Evolutionary conservation across 2,888 invertebrate species (phyloP).

Genomic region (Tethea ocularis): DNA sequence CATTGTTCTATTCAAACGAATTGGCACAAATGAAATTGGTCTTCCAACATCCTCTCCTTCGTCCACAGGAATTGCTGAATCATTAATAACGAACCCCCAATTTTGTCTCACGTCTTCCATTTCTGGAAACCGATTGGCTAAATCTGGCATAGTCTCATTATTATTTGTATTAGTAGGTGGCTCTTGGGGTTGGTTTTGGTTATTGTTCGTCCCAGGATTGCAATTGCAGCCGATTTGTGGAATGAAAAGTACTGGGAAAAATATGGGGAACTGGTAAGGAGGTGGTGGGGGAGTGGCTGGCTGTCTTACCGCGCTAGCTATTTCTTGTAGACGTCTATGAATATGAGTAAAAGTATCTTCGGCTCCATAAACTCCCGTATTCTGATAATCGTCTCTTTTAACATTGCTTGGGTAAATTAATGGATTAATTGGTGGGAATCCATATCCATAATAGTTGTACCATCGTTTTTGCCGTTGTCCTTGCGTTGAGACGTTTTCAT

Average conservation of each 20-base stretch:
- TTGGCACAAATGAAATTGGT: constrained; percentile 61
- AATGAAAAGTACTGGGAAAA: constrained; percentile 54
- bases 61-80: constrained; percentile 38
- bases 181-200: constrained; percentile 15
- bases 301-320: constrained; percentile 44
- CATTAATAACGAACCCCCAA: constrained; percentile 60
- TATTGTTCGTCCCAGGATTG: constrained; percentile 23
- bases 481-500: constrained; percentile 34
- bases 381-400: constrained; percentile 41
- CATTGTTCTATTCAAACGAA: constrained; percentile 39
- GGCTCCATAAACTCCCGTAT: constrained; percentile 37
- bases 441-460: constrained; percentile 49
- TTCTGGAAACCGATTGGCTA: constrained; percentile 49
- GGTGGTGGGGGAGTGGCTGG: constrained; percentile 39
- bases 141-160: constrained; percentile 29
- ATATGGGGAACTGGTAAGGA: constrained; percentile 47
- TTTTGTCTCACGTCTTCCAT: constrained; percentile 65
- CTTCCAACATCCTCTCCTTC: constrained; percentile 46
- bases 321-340: constrained; percentile 51
- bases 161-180: constrained; percentile 23
- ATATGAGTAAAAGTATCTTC: constrained; percentile 52
- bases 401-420: constrained; percentile 35
- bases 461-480: constrained; percentile 56
- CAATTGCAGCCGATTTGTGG: constrained; percentile 54
- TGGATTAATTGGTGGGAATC: constrained; percentile 47